Base-by-base conservation (phyloP, 2,888 invertebrate genomes). In the Petrolisthes manimaculis region DNA sequence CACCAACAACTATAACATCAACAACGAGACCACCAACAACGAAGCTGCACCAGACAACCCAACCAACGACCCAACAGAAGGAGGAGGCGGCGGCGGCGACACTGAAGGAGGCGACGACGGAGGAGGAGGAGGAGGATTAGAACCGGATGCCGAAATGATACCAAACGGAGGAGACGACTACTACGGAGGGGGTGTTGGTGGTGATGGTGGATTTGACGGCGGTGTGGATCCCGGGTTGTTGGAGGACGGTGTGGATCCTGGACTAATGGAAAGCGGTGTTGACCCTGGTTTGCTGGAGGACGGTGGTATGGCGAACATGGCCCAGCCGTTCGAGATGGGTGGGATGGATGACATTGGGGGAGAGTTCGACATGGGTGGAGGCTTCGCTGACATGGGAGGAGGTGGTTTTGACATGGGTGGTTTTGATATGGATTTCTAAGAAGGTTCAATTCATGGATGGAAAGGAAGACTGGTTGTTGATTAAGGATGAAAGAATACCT, bases 1-100 rank as follows among this genome's bases (percentile, higher is more conserved):
- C 82, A 82, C 82, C 69, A 82, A 82, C 69, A 82, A 82, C 82
- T 82, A 82, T 69, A 69, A 82, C 82, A 80, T 55, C 79, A 79
- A 79, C 79, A 81, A 81, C 81, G n/a, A 37, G 37, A 61, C 56
- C 21, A 61, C 37, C 51, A 82, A 82, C 82, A 69, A 82, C 81
- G 18, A 14, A 9, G 18, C 9, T 18, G 9, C 61, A 18, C 1
- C 9, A 9, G 61, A 18, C 61, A 61, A 61, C 18, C 12, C 9
- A 61, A 4, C 24, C 21, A 67, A 12, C 3, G 69, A 37, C 12
- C 8, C 12, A 18, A 51, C 24, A 37, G 53, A 12, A 5, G 67
- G 21, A 4, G 78, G 18, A n/a, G 18, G 6, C n/a, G 54, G n/a
- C 5, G 82, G 51, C 0, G 67, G n/a, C 24, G 67, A 14, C 14